phyloP scores from a whole-genome alignment of 2,797 vertebrate species.

The Gymnoscopelus microlampas region DNA sequence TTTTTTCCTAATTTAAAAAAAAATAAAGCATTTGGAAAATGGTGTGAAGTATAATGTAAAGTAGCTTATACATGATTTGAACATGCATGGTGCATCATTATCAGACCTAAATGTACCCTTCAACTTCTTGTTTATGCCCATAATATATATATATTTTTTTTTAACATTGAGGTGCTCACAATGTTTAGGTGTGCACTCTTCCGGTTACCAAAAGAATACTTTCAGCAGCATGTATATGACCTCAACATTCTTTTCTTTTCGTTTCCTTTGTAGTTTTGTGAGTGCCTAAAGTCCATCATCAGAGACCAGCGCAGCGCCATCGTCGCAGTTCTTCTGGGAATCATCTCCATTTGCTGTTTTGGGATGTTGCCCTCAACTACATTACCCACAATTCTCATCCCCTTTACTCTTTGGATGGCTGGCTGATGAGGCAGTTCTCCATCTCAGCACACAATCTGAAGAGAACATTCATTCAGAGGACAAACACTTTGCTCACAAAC shows the following conservation, averaged over 20 bases:
- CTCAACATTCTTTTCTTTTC: not conserved
- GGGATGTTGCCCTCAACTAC: conserved; percentile 86
- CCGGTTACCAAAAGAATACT: not conserved
- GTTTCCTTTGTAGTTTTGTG: conserved; percentile 85
- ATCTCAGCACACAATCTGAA: not conserved
- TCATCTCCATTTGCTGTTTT: conserved; percentile 83
- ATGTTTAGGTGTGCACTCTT: no score
- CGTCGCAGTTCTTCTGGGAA: conserved; percentile 82
- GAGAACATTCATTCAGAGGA: conserved; percentile 9
- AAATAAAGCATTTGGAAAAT: no score
- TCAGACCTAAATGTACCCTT: no score
- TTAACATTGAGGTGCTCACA: no score
- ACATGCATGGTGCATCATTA: no score
- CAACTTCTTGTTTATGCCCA: no score
- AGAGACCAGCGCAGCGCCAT: conserved; percentile 91
- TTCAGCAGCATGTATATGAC: not conserved
- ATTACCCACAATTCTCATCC: conserved; percentile 87
- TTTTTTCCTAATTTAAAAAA: no score
- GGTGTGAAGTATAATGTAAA: no score
- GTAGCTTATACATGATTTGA: no score
- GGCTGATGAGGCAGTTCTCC: conserved; percentile 71
- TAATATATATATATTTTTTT: no score
- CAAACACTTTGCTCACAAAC: not conserved
- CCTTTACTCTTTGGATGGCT: conserved; percentile 94
- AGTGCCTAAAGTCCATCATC: conserved; percentile 88